phyloP scores from a whole-genome alignment of 2,113 vertebrate species.

The Chloebia gouldiae region DNA sequence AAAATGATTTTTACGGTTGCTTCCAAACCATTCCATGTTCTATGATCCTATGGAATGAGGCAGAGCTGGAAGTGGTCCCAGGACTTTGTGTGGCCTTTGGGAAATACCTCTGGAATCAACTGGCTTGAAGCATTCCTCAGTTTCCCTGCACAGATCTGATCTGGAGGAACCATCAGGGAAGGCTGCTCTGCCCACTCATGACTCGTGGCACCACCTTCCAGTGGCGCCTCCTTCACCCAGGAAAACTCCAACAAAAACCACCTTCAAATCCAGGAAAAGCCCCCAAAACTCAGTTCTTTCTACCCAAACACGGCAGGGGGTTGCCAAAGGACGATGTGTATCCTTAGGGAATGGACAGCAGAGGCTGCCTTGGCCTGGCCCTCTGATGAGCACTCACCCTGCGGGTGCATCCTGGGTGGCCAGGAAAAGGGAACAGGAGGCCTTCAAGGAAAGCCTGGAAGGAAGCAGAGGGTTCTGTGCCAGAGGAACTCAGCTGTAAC shows the following conservation, averaged over 20 bases:
- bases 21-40: background rate
- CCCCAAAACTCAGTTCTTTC: background rate
- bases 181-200: background rate
- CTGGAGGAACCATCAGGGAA: background rate
- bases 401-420: rapidly evolving
- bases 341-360: background rate
- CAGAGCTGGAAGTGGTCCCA: background rate
- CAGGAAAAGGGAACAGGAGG: background rate
- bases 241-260: background rate
- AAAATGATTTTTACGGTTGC: background rate
- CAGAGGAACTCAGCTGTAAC: rapidly evolving
- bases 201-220: background rate
- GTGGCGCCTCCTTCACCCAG: background rate
- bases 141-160: background rate
- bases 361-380: background rate
- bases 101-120: background rate
- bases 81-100: background rate
- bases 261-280: background rate
- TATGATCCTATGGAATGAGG: background rate
- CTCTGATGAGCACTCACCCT: background rate
- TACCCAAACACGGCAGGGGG: background rate
- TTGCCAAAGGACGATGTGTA: background rate
- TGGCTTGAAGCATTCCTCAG: background rate
- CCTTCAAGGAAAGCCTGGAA: background rate
- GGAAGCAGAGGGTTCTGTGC: background rate